These are phyloP conservation scores for Cuniculus paca DNA, from an alignment of 2,797 vertebrate genomes.

Conservation along the genomic window DNA sequence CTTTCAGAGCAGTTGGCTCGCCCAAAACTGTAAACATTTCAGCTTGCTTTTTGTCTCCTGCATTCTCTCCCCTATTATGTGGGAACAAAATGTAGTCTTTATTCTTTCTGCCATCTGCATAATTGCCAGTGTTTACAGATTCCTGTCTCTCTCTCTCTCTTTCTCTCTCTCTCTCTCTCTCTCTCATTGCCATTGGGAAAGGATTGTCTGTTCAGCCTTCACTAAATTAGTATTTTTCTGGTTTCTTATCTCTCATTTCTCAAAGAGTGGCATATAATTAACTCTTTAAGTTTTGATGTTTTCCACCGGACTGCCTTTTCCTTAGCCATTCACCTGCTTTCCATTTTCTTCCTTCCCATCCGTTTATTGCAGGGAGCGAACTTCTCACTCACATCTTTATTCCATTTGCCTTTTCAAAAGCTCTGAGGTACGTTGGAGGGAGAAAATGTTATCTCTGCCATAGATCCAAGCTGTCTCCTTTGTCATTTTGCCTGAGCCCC, in stretches of 20 bases:
- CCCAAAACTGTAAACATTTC: conserved; percentile 7
- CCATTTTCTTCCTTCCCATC: conserved; percentile 52
- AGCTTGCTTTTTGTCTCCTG: background rate
- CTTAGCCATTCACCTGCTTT: conserved; percentile 65
- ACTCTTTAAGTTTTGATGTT: conserved; percentile 4
- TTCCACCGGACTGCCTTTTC: background rate
- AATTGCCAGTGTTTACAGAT: conserved; percentile 53
- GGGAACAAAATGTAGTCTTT: background rate
- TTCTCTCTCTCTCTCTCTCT: too few species aligned
- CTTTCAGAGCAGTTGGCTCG: background rate
- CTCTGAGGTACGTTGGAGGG: background rate
- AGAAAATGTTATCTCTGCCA: conserved; percentile 50
- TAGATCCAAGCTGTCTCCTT: background rate
- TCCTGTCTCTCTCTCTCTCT: background rate
- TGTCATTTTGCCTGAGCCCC: background rate
- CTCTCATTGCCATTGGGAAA: conserved; percentile 41
- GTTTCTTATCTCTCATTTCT: conserved; percentile 44
- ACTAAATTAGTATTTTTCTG: conserved; percentile 64
- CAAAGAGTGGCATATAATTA: conserved; percentile 41
- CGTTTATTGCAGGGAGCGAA: background rate
- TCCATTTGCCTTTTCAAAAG: conserved; percentile 56
- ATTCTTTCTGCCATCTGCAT: conserved; percentile 53
- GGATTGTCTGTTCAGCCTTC: conserved; percentile 58
- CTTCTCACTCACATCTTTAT: conserved; percentile 55
- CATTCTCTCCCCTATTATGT: background rate